Conservation (phyloP, 2,113 vertebrate genomes). For the Sinocyclocheilus anophthalmus region DNA sequence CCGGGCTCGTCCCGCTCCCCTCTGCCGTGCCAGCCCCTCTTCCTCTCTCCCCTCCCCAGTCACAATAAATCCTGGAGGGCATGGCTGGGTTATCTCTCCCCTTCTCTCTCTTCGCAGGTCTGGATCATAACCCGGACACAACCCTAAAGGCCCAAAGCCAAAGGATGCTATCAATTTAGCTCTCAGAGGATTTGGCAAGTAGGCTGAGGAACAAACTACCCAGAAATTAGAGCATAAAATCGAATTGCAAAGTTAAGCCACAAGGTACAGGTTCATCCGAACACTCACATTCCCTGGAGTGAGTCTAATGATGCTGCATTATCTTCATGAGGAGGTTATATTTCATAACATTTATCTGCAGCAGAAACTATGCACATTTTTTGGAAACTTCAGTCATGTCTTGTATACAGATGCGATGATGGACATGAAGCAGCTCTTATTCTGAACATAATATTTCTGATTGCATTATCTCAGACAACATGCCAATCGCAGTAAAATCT, state of each 20-base stretch:
- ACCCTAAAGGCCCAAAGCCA: constrained; percentile 53
- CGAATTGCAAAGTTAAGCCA: constrained; percentile 34
- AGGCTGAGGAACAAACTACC: constrained; percentile 19
- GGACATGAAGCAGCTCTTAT: background rate
- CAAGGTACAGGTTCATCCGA: constrained; percentile 17
- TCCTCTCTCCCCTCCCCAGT: constrained; percentile 45
- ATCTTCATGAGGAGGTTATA: constrained; percentile 30
- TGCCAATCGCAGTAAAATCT: constrained; percentile 7
- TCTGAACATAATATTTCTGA: constrained; percentile 2
- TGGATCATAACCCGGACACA: constrained; percentile 56
- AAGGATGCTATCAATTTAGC: constrained; percentile 50
- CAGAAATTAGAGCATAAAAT: constrained; percentile 31
- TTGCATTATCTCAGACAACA: background rate
- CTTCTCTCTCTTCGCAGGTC: constrained; percentile 51
- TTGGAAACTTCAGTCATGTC: constrained; percentile 6
- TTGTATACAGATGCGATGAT: background rate
- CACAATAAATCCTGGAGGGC: constrained; percentile 51
- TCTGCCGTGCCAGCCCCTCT: constrained; percentile 34
- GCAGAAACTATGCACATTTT: background rate
- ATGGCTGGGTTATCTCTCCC: constrained; percentile 56
- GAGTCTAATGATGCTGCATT: constrained; percentile 29
- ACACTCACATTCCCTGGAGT: constrained; percentile 15
- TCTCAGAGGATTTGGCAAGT: constrained; percentile 42
- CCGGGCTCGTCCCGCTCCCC: constrained; percentile 65
- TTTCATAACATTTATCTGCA: background rate